Conservation (phyloP, 2,888 invertebrate genomes). For the Drosophila ezoana region DNA sequence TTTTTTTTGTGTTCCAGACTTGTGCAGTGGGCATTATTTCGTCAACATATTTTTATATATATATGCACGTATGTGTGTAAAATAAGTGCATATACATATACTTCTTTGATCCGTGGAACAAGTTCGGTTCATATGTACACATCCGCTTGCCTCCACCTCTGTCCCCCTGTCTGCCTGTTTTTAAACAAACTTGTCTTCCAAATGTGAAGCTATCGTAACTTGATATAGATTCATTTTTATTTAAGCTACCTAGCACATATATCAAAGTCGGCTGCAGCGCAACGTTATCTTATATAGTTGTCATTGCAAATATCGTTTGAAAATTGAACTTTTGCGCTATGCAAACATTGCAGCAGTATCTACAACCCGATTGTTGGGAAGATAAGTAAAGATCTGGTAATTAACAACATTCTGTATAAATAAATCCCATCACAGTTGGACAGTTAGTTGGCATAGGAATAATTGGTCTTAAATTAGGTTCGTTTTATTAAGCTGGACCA, state of each 20-base stretch:
- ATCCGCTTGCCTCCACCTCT: not conserved
- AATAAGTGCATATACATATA: not conserved
- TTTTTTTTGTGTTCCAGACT: not conserved
- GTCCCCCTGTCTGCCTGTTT: not conserved
- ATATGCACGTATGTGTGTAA: not conserved
- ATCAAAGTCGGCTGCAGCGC: not conserved
- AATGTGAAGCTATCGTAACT: conserved; percentile 3
- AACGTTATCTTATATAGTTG: not conserved
- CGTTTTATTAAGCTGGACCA: too few species aligned
- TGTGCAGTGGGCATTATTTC: too few species aligned
- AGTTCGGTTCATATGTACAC: not conserved
- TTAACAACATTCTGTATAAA: too few species aligned
- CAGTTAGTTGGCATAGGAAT: too few species aligned
- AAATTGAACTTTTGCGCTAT: not conserved
- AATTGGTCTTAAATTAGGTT: too few species aligned
- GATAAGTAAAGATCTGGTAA: too few species aligned
- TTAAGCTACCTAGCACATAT: conserved; percentile 10
- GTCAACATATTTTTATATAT: not conserved
- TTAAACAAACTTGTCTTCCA: not conserved
- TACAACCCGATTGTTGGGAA: too few species aligned
- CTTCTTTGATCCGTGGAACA: not conserved
- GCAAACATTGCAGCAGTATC: too few species aligned
- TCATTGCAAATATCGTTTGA: not conserved
- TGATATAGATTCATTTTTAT: conserved; percentile 7
- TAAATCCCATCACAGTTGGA: too few species aligned